phyloP scores from a whole-genome alignment of 2,888 invertebrate species.

The Zhuqinia jingwanae region DNA sequence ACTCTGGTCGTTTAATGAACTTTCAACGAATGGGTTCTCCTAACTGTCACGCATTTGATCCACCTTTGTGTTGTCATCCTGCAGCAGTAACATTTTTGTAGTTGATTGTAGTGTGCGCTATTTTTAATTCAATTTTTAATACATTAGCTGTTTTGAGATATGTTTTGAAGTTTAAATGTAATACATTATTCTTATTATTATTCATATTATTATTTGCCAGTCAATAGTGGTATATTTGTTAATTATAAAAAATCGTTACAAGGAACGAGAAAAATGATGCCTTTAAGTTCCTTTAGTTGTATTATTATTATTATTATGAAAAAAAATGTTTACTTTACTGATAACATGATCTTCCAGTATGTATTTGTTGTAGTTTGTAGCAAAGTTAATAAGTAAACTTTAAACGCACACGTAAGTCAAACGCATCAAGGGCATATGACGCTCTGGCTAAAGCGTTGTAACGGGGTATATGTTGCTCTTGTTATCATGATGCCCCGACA shows the following conservation, averaged over 20 bases:
- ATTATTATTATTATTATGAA: neutral
- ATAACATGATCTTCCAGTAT: constrained; percentile 33
- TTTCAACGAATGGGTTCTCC: neutral
- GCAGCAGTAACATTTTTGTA: neutral
- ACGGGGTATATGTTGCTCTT: too few species aligned
- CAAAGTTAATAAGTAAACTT: too few species aligned
- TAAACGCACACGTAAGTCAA: too few species aligned
- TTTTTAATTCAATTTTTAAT: neutral
- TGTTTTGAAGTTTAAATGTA: too few species aligned
- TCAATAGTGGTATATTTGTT: constrained; percentile 20
- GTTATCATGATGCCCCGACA: too few species aligned
- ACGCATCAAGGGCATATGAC: too few species aligned
- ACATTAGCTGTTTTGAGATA: neutral
- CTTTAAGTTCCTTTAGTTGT: neutral
- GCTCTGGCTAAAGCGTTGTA: too few species aligned
- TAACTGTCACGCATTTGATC: neutral
- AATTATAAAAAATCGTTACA: neutral
- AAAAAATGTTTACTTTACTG: constrained; percentile 25
- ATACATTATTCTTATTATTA: too few species aligned
- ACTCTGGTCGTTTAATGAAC: neutral
- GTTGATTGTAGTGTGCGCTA: neutral
- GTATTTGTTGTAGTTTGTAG: too few species aligned
- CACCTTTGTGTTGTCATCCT: constrained; percentile 11
- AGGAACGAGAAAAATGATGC: neutral
- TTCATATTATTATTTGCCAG: constrained; percentile 1